phyloP scores from a whole-genome alignment of 2,113 vertebrate species.

The Regulus satrapa region DNA sequence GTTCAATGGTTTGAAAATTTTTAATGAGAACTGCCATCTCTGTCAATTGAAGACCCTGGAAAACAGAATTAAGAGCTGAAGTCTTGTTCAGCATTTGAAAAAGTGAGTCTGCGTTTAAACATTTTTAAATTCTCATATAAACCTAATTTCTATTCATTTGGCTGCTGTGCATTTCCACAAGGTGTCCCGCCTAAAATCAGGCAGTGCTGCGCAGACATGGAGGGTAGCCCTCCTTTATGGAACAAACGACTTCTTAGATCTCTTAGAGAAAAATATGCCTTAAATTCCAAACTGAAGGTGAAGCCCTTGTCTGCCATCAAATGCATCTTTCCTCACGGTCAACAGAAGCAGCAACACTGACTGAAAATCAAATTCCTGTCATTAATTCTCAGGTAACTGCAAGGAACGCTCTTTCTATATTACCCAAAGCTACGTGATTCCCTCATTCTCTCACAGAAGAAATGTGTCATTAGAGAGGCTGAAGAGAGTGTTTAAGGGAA shows the following conservation, averaged over 20 bases:
- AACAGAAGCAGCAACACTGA: not conserved
- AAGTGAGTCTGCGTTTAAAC: not conserved
- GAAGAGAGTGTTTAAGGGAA: not conserved
- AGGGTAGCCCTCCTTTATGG: not conserved
- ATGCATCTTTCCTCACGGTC: not conserved
- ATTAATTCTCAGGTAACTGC: not conserved
- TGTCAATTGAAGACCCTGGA: slow-evolving; percentile 15
- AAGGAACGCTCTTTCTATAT: not conserved
- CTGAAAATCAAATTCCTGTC: not conserved
- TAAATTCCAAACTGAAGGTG: not conserved
- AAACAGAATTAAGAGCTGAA: slow-evolving; percentile 13
- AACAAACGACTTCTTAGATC: not conserved
- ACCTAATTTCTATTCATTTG: not conserved
- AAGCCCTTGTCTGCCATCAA: not conserved
- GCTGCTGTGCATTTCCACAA: not conserved
- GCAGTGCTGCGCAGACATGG: not conserved
- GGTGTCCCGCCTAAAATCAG: not conserved
- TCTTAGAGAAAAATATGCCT: not conserved
- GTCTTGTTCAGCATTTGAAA: not conserved
- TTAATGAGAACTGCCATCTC: slow-evolving; percentile 53
- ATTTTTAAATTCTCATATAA: not conserved
- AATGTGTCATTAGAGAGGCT: not conserved
- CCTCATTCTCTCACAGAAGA: not conserved
- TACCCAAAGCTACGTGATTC: not conserved
- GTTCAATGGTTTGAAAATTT: slow-evolving; percentile 65